Evolutionary conservation across 2,888 invertebrate species (phyloP), one percentile per base, ranked within the genome.

Genomic region (Chrysolina haemoptera): DNA sequence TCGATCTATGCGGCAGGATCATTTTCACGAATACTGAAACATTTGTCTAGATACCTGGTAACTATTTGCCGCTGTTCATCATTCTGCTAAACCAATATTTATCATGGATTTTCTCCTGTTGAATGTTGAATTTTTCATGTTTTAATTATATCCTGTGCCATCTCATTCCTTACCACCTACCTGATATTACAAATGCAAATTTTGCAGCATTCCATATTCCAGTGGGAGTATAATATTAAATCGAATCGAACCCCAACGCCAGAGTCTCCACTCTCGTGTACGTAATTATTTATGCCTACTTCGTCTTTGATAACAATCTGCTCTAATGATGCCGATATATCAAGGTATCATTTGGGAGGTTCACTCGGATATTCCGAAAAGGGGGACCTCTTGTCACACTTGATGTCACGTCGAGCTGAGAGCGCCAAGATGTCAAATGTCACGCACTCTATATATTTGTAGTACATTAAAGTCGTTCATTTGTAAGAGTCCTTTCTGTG

Each of bases 291-390:
- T 18, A 20, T 53, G 18, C 53, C 53, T 53, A 18, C 12, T 18
- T 11, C 20, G 5, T 43, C 53, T 53, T 11, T 11, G 53, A 18
- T 53, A 53, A 53, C 53, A 53, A 53, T 53, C 53, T 18, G 0
- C 53, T 53, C 53, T 53, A 53, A 53, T 53, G 53, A 53, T 53
- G 11, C 20, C 20, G 53, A 53, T 53, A 18, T 12, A 20, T 53
- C 53, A 20, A 10, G 18, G 18, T 53, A 53, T 20, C 53, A 53
- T 12, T 53, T 18, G 20, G 18, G 10, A 53, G 16, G 18, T 53
- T 18, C 20, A 53, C 53, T 20, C 18, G 18, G 5, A 53, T 53
- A 53, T 53, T 53, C 53, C 12, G 53, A 12, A 20, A 20, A 4
- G 12, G 22, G 53, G 12, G 12, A 20, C 20, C 53, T 12, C 20